phyloP scores from a whole-genome alignment of 2,797 vertebrate species.

The Aulostomus chinensis region DNA sequence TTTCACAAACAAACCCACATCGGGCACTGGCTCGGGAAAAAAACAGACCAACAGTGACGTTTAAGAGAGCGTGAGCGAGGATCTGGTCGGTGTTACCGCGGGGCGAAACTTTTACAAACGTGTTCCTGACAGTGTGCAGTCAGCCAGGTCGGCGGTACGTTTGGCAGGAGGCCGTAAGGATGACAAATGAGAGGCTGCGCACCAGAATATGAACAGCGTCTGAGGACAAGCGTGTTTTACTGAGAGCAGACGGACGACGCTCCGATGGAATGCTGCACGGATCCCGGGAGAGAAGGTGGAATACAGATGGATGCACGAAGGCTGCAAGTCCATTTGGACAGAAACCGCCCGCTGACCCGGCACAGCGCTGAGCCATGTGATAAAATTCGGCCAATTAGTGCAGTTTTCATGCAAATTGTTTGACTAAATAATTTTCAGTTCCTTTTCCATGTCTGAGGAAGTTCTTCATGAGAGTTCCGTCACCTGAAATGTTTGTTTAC shows the following conservation, averaged over 20 bases:
- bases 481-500: no score
- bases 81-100: slow-evolving; percentile 17
- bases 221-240: slow-evolving; percentile 47
- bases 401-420: no score
- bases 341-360: neutral
- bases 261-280: slow-evolving; percentile 41
- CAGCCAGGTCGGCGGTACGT: slow-evolving; percentile 31
- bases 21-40: no score
- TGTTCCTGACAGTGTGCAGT: slow-evolving; percentile 52
- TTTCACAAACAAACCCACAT: neutral
- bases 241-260: slow-evolving; percentile 29
- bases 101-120: slow-evolving; percentile 41
- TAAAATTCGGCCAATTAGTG: no score
- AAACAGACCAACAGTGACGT: no score
- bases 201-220: slow-evolving; percentile 56
- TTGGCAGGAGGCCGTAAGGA: slow-evolving; percentile 67
- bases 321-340: slow-evolving; percentile 15
- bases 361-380: no score
- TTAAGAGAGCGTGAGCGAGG: no score
- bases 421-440: no score
- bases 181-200: slow-evolving; percentile 64
- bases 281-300: slow-evolving; percentile 44
- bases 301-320: slow-evolving; percentile 45
- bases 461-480: no score
- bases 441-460: no score